Evolutionary conservation across 1,140 invertebrate species (phyloP).

Genomic region (Phymorhynchus buccinoides): DNA sequence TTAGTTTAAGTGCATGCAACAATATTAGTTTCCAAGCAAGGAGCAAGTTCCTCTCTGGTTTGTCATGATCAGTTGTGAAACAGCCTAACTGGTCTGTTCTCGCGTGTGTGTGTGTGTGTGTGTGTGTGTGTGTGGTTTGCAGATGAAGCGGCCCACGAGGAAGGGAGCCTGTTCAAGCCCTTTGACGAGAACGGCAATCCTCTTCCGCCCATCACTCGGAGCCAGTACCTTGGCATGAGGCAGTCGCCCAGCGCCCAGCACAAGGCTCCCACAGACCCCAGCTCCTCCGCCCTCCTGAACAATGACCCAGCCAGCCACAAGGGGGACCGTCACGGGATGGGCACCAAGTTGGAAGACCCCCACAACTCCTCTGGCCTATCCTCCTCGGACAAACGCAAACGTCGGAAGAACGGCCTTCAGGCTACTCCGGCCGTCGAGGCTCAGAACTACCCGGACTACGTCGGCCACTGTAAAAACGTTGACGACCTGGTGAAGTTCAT

Average conservation of each 20-base stretch:
- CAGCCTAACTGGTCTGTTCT: no score
- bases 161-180: conserved; percentile 4
- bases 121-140: not conserved
- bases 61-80: no score
- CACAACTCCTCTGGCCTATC: conserved; percentile 17
- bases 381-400: conserved; percentile 34
- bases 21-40: no score
- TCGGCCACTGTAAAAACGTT: conserved; percentile 51
- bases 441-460: conserved; percentile 60
- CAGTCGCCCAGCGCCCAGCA: conserved; percentile 42
- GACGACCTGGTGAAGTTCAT: conserved; percentile 63
- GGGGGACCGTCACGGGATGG: conserved; percentile 32
- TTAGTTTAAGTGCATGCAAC: no score
- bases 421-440: conserved; percentile 45
- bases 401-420: conserved; percentile 44
- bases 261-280: not conserved
- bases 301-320: not conserved
- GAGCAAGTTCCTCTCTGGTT: no score
- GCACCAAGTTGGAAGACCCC: conserved; percentile 10
- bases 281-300: not conserved
- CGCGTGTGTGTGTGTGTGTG: no score
- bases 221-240: conserved; percentile 58
- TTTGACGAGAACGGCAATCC: conserved; percentile 53
- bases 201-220: not conserved
- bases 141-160: conserved; percentile 2